Percentiles rank a stretch among this genome's conserved stretches.
Conservation (phyloP, 2,113 vertebrate species). For the Microtus montanus region DNA sequence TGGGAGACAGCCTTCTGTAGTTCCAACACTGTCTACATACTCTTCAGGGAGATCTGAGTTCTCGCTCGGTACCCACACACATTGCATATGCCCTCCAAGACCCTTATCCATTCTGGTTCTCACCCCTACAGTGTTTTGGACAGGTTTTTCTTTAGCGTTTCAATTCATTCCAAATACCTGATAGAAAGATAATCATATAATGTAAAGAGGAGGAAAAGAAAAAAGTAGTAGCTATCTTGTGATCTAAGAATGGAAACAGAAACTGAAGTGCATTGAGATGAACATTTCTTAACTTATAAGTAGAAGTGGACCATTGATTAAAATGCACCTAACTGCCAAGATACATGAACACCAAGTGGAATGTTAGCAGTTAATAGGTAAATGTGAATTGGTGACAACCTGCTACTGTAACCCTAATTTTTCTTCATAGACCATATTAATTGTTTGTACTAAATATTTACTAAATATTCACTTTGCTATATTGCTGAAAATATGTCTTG, state of each 20-base stretch:
- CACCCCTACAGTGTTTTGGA: not conserved
- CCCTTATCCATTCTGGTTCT: not conserved
- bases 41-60: not conserved
- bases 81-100: not conserved
- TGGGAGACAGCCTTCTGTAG: not conserved
- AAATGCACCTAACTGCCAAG: not conserved
- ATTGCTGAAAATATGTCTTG: constrained; percentile 52
- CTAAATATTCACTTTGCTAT: constrained; percentile 59
- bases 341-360: not conserved
- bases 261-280: not conserved
- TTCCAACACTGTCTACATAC: not conserved
- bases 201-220: not conserved
- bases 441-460: constrained; percentile 65
- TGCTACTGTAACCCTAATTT: constrained; percentile 11
- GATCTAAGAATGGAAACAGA: constrained; percentile 36
- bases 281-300: not conserved
- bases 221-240: not conserved
- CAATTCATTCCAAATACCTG: not conserved
- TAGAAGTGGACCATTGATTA: not conserved
- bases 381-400: constrained; percentile 38
- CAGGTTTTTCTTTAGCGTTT: constrained; percentile 3
- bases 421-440: constrained; percentile 51
- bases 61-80: not conserved
- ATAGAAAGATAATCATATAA: not conserved
- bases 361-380: not conserved